Evolutionary conservation across 2,113 vertebrate genomes (phyloP).

Genomic region (Neotoma lepida): DNA sequence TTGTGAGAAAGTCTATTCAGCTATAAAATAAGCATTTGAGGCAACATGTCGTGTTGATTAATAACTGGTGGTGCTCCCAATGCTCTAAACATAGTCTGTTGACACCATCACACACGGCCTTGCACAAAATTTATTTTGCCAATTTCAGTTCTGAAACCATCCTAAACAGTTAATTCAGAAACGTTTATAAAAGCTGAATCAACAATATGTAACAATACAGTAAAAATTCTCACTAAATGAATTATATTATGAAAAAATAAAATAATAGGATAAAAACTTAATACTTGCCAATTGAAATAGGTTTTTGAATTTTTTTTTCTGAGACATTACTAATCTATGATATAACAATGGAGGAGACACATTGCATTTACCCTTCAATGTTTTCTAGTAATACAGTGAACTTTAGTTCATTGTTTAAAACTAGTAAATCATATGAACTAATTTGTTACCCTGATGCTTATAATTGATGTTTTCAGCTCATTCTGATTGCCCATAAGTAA

Average conservation of each 20-base stretch:
- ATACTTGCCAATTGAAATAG: not conserved
- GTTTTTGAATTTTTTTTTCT: not conserved
- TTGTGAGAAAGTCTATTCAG: constrained; percentile 45
- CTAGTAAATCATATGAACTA: constrained; percentile 79
- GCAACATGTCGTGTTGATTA: constrained; percentile 39
- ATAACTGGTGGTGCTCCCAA: not conserved
- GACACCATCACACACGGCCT: not conserved
- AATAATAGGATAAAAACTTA: not conserved
- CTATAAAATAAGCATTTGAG: constrained; percentile 46
- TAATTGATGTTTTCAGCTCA: constrained; percentile 80
- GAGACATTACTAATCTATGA: not conserved
- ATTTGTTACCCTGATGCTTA: constrained; percentile 78
- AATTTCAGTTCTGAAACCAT: not conserved
- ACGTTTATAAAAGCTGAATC: not conserved
- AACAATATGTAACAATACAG: not conserved
- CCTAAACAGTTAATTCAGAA: constrained; percentile 23
- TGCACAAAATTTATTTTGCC: not conserved
- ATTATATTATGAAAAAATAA: not conserved
- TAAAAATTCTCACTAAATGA: not conserved
- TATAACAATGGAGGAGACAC: not conserved
- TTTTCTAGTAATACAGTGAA: constrained; percentile 57
- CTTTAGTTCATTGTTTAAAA: constrained; percentile 74
- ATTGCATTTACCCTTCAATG: constrained; percentile 29
- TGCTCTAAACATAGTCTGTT: not conserved
- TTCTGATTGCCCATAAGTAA: constrained; percentile 58